These are phyloP conservation scores for Planococcus citri DNA, from an alignment of 1,140 invertebrate genomes.

Conservation along the genomic window DNA sequence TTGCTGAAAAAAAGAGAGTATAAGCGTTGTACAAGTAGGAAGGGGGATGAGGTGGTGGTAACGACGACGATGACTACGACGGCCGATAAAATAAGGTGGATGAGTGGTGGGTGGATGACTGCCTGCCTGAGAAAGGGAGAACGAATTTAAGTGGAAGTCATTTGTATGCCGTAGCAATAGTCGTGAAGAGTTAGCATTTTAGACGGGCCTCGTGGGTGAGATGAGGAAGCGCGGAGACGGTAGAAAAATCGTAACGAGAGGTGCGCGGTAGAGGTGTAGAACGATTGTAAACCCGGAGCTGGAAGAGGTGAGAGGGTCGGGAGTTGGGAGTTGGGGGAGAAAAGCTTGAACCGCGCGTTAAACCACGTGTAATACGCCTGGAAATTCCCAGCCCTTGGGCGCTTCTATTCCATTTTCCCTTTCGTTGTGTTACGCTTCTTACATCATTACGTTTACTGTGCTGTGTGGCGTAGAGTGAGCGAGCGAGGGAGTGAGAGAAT, in stretches of 20 bases:
- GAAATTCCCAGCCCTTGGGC: neutral
- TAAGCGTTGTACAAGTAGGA: neutral
- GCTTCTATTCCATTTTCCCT: neutral
- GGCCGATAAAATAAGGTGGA: neutral
- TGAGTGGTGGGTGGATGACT: neutral
- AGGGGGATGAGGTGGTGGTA: neutral
- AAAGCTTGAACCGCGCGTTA: constrained; percentile 15
- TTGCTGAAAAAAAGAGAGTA: neutral
- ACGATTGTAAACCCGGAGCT: too few species aligned
- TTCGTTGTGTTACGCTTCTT: constrained; percentile 6
- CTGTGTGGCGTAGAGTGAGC: too few species aligned
- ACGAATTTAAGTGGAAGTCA: constrained; percentile 19
- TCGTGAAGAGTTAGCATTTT: constrained; percentile 14
- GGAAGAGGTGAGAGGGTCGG: neutral
- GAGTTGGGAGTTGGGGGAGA: too few species aligned
- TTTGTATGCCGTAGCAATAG: constrained; percentile 13
- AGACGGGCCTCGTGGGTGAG: constrained; percentile 2
- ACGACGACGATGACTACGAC: neutral
- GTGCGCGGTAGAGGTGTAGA: too few species aligned
- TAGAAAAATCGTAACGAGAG: too few species aligned
- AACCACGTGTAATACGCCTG: constrained; percentile 15
- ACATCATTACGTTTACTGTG: constrained; percentile 7
- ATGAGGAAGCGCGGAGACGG: neutral
- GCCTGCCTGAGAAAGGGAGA: constrained; percentile 11
- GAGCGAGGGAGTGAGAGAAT: too few species aligned